Conservation (phyloP, 92 coral and sea anemone species). For the Ricordea florida region DNA sequence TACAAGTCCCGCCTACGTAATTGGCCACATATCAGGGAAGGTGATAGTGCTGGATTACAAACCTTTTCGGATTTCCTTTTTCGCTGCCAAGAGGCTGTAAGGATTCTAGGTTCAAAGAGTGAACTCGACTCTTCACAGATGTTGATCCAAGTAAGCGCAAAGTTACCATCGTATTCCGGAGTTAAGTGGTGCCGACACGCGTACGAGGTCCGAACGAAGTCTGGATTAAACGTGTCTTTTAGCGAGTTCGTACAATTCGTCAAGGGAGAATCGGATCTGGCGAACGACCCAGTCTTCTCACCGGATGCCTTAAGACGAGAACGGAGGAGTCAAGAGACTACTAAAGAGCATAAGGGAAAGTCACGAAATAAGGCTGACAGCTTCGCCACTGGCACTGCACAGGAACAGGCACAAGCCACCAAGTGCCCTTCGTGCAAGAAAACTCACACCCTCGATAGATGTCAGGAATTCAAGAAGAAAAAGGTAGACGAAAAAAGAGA, state of each 20-base stretch:
- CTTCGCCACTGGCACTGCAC: too few species aligned
- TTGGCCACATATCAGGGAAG: slow-evolving; percentile 54
- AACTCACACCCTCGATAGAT: too few species aligned
- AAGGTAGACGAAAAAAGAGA: too few species aligned
- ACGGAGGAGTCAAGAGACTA: too few species aligned
- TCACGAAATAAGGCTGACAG: background rate
- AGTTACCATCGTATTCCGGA: too few species aligned
- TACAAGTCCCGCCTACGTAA: slow-evolving; percentile 38
- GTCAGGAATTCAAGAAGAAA: too few species aligned
- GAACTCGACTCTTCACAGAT: slow-evolving; percentile 48
- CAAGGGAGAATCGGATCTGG: slow-evolving; percentile 49
- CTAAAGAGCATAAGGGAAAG: background rate
- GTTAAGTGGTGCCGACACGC: too few species aligned
- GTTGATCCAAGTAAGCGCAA: slow-evolving; percentile 17
- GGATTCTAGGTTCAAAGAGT: slow-evolving; percentile 9
- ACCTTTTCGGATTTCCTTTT: slow-evolving; percentile 56
- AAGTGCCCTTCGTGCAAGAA: too few species aligned
- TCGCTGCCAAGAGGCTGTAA: slow-evolving; percentile 39
- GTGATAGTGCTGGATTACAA: slow-evolving; percentile 42
- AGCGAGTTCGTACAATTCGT: slow-evolving; percentile 45
- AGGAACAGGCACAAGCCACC: background rate
- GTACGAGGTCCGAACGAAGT: slow-evolving; percentile 24
- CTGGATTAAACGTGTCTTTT: background rate
- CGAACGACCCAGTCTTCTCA: too few species aligned
- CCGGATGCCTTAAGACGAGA: slow-evolving; percentile 41